phyloP scores from a whole-genome alignment of 2,888 invertebrate genomes.

The Malacosoma neustria region DNA sequence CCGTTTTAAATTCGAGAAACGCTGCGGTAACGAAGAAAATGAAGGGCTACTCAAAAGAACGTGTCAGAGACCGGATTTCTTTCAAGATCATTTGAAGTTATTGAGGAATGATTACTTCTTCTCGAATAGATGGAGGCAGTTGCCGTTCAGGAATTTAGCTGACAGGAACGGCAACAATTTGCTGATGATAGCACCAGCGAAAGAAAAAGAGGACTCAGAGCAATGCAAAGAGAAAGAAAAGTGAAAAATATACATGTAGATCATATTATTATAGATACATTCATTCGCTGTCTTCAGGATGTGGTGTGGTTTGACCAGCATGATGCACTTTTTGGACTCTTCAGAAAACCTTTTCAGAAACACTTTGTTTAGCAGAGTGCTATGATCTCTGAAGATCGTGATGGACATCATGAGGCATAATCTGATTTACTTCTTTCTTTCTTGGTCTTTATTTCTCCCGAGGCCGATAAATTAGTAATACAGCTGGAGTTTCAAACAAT shows the following conservation, averaged over 20 bases:
- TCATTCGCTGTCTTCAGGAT: too few species aligned
- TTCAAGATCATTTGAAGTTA: conserved; percentile 51
- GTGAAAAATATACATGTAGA: conserved; percentile 9
- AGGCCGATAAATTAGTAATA: too few species aligned
- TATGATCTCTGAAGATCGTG: too few species aligned
- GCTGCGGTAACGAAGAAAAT: conserved; percentile 56
- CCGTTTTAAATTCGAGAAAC: conserved; percentile 25
- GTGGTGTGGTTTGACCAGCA: too few species aligned
- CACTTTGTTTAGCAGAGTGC: too few species aligned
- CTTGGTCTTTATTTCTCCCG: too few species aligned
- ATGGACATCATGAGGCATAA: too few species aligned
- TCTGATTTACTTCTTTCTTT: too few species aligned
- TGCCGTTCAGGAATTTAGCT: conserved; percentile 57
- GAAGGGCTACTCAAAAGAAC: conserved; percentile 25
- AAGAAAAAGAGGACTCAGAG: conserved; percentile 37
- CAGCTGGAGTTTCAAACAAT: too few species aligned
- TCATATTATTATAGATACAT: too few species aligned
- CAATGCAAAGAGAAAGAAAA: conserved; percentile 24
- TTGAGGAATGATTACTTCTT: conserved; percentile 54
- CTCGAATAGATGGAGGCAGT: conserved; percentile 54
- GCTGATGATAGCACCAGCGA: conserved; percentile 78
- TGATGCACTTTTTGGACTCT: too few species aligned
- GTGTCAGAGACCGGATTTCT: conserved; percentile 33
- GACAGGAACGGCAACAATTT: conserved; percentile 80
- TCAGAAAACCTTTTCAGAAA: too few species aligned